Evolutionary conservation across 1,140 invertebrate genomes (phyloP).

Genomic region (Teleopsis dalmanni): DNA sequence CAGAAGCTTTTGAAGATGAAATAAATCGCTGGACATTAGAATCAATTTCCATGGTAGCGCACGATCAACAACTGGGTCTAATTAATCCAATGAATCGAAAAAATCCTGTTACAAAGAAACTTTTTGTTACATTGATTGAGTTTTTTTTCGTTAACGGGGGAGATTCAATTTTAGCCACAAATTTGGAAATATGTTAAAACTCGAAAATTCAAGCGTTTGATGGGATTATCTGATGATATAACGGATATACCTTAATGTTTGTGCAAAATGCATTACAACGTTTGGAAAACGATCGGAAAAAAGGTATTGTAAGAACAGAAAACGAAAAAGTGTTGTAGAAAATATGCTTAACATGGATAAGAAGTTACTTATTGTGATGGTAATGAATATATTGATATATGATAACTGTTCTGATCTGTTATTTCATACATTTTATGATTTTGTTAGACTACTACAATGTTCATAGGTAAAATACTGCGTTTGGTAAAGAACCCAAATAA

Average conservation of each 20-base stretch:
- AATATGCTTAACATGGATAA: slow-evolving; percentile 54
- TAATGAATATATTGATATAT: slow-evolving; percentile 58
- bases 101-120: slow-evolving; percentile 32
- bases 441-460: slow-evolving; percentile 22
- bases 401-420: not conserved
- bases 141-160: slow-evolving; percentile 31
- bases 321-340: slow-evolving; percentile 48
- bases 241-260: slow-evolving; percentile 21
- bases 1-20: slow-evolving; percentile 53
- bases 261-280: slow-evolving; percentile 25
- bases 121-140: slow-evolving; percentile 54
- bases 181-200: slow-evolving; percentile 57
- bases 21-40: slow-evolving; percentile 64
- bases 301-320: slow-evolving; percentile 47
- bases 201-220: slow-evolving; percentile 50
- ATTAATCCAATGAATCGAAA: slow-evolving; percentile 39
- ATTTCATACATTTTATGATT: too few species aligned
- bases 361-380: slow-evolving; percentile 55
- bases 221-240: slow-evolving; percentile 43
- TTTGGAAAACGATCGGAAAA: slow-evolving; percentile 16
- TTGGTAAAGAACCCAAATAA: slow-evolving; percentile 60
- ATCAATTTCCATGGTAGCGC: slow-evolving; percentile 60
- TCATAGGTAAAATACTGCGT: slow-evolving; percentile 14
- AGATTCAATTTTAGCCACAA: slow-evolving; percentile 55
- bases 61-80: slow-evolving; percentile 59